Evolutionary conservation across 1,140 invertebrate genomes (phyloP).

Genomic region (Dreissena rostriformis): DNA sequence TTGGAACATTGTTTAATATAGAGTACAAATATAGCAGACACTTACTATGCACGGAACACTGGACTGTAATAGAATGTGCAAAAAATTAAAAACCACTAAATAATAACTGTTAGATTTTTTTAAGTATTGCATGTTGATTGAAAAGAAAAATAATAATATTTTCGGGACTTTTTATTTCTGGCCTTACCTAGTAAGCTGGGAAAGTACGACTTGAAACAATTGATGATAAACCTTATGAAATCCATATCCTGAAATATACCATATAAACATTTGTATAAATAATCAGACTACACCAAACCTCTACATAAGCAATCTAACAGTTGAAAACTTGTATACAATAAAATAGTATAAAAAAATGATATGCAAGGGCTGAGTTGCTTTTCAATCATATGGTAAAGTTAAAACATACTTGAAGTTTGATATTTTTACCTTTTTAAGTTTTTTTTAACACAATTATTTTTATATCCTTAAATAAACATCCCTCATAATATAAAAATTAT

Average conservation of each 20-base stretch:
- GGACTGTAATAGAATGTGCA: too few relatives aligned
- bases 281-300: constrained; percentile 9
- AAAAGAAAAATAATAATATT: neutral
- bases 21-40: too few relatives aligned
- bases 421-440: neutral
- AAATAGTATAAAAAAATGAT: neutral
- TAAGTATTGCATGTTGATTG: too few relatives aligned
- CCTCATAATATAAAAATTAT: too few relatives aligned
- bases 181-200: constrained; percentile 84
- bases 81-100: neutral
- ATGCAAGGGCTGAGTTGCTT: neutral
- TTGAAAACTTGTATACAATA: neutral
- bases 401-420: neutral
- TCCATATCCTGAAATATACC: constrained; percentile 78
- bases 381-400: neutral
- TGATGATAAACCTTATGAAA: constrained; percentile 88
- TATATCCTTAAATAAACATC: too few relatives aligned
- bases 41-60: too few relatives aligned
- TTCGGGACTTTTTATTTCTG: neutral
- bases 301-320: neutral
- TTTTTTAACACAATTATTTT: too few relatives aligned
- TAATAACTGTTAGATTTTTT: neutral
- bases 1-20: too few relatives aligned
- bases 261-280: constrained; percentile 56
- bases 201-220: constrained; percentile 94